Evolutionary conservation across 2,113 vertebrate genomes (phyloP), one percentile per base, ranked within the genome.

Genomic region (Burhinus bistriatus): DNA sequence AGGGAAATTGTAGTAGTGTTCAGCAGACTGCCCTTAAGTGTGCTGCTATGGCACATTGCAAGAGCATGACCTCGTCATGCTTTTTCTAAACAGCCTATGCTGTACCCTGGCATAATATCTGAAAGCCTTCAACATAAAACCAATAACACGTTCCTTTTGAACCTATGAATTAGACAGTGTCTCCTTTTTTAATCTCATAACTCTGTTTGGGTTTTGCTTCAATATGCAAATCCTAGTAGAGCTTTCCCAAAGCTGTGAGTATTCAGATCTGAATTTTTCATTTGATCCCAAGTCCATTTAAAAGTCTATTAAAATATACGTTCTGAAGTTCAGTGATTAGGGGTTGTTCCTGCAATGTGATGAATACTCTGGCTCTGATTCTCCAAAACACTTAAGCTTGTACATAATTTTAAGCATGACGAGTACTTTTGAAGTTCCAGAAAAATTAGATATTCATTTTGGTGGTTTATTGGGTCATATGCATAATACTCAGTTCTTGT

Each of bases 41-140:
- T 0, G 0, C 5, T 42, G 29, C 29, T 62, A 15, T 26, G 19
- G 52, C 12, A 42, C 8, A 13, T 14, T 69, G 32, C 47, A 76
- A 36, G 40, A 89, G 3, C 21, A 22, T 29, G 6, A 4, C 3
- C 45, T 83, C 4, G 1, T 25, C 38, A 45, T 22, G 32, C 20
- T 9, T 42, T 66, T 85, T 88, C 49, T 59, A 52, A 57, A 26
- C 15, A 75, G 25, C 9, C 6, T 75, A 6, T 61, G 9, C 40
- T 84, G 7, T 78, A 32, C 30, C 9, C 23, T 83, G 40, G 58
- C 13, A 32, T 12, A 68, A 21, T 21, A 49, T 23, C 64, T 79
- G 61, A 90, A 84, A 66, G 9, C 7, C 12, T 75, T 85, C 32
- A 66, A 22, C 6, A 23, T 7, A n/a, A 90, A 87, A 59, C 59